Evolutionary conservation across 2,797 vertebrate species (phyloP), one percentile per base, ranked within the genome.

Genomic region (Spizella passerina): DNA sequence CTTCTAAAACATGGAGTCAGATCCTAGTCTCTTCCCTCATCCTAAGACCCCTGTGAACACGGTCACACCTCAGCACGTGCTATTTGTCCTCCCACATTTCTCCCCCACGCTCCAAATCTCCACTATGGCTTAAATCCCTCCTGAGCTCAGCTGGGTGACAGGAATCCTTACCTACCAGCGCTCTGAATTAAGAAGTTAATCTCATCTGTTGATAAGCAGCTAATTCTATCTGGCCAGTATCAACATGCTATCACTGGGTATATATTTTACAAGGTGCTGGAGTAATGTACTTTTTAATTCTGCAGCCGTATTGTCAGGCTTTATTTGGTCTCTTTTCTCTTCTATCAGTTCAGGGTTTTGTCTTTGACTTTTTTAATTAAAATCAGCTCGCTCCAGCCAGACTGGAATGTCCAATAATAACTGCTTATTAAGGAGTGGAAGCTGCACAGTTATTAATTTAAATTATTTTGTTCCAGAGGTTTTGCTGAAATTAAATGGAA

Each of bases 381-480:
- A 97, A 95, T 91, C 82, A 92, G 57, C 36, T 95, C 57, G 9
- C 84, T 93, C 52, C 79, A 95, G 82, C 72, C 69, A 52, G 84
- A 12, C 72, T 81, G 72, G 70, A 96, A 96, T 75, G 86, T 78
- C 90, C 94, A 91, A 89, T 95, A 96, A 94, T 96, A 96, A 92
- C 88, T 83, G 88, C 93, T 96, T 94, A 92, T 96, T 96, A 89
- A 94, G 76, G 66, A 92, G 76, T 72, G 65, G 72, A 93, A 95
- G 88, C 90, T 89, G 76, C 19, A n/a, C 91, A 65, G 82, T 96
- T 97, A 96, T 96, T 96, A 96, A 92, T 96, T 96, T 95, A 97
- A 96, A 97, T 95, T 93, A 96, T 95, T 97, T 95, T 95, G 69
- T 97, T 97, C 88, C 86, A 93, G 92, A 93, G 84, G 86, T 95